phyloP scores from a whole-genome alignment of 2,888 invertebrate genomes.

The Drosophila paracracens region DNA sequence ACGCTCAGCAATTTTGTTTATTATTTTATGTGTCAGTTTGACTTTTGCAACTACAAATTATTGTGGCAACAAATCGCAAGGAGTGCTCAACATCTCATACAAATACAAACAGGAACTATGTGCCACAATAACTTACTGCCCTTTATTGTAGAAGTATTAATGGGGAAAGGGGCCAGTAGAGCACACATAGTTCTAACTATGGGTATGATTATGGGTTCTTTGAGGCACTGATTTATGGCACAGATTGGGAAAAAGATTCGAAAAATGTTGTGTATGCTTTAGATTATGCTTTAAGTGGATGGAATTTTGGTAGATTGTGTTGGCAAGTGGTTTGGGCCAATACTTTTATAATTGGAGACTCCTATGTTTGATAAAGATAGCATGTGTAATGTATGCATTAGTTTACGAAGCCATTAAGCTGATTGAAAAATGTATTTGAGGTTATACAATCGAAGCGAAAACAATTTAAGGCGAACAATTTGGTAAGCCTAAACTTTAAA shows the following conservation, averaged over 20 bases:
- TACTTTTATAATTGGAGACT: neutral
- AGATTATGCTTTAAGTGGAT: conserved; percentile 18
- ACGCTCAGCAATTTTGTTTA: conserved; percentile 41
- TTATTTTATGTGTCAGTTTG: conserved; percentile 51
- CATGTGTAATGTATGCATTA: neutral
- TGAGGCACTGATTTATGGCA: conserved; percentile 48
- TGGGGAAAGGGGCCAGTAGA: neutral
- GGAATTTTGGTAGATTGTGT: conserved; percentile 21
- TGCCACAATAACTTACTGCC: conserved; percentile 10
- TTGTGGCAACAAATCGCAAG: conserved; percentile 36
- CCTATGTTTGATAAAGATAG: neutral
- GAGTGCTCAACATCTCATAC: conserved; percentile 27
- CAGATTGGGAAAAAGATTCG: neutral
- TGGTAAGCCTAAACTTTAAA: neutral
- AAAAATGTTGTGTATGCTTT: conserved; percentile 3
- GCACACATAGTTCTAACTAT: conserved; percentile 9
- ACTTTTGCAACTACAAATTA: conserved; percentile 60
- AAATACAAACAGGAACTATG: conserved; percentile 37
- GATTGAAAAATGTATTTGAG: neutral
- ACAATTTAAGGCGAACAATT: neutral
- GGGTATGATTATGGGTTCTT: conserved; percentile 24
- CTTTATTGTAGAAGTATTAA: neutral
- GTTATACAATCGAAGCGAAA: neutral
- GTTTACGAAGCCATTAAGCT: conserved; percentile 7
- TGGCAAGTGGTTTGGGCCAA: conserved; percentile 5